Base-by-base conservation (phyloP, 2,797 vertebrate species). In the Holocentrus rufus region DNA sequence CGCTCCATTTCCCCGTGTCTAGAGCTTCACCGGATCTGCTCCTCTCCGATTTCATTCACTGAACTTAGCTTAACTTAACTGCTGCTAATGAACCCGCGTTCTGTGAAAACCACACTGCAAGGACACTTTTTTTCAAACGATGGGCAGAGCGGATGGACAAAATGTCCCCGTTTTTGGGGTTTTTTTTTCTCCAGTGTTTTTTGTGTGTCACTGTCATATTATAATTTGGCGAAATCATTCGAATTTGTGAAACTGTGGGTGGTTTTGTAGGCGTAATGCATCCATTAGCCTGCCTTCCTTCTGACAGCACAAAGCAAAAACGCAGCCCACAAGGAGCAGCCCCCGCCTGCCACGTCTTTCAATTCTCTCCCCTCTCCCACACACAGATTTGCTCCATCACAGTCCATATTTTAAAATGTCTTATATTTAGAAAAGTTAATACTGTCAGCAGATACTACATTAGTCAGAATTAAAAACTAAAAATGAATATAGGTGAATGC, bases 21-120 rank as follows among this genome's bases (percentile, higher is more conserved):
- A 1, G 0, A 30, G 61, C 31, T 15, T 39, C 75, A 75, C 65
- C 75, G 72, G 69, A 85, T 81, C 69, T 54, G 46, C 76, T 42
- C 64, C 60, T 83, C 86, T 87, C 62, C 25, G 31, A 60, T 82
- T 89, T 81, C 79, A 61, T 62, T 34, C 53, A 6, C 50, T 76
- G 49, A 73, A 65, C 47, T 50, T 56, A 31, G 54, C 49, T 39
- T 59, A 72, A 63, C 71, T 20, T 7, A 69, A 57, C 47, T 69
- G 68, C 53, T 47, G 59, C 65, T 65, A 63, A 65, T 11, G 14
- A 74, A 30, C 65, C 55, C 67, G 34, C 53, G 50, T 67, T 65
- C 23, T 54, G 46, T 22, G 65, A 69, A 80, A 66, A 58, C 42
- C 36, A 36, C 49, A 25, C 39, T 47, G 42, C 15, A 47, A 42